Conservation (phyloP, 2,888 invertebrate genomes). For the Eupelmus urozonus region DNA sequence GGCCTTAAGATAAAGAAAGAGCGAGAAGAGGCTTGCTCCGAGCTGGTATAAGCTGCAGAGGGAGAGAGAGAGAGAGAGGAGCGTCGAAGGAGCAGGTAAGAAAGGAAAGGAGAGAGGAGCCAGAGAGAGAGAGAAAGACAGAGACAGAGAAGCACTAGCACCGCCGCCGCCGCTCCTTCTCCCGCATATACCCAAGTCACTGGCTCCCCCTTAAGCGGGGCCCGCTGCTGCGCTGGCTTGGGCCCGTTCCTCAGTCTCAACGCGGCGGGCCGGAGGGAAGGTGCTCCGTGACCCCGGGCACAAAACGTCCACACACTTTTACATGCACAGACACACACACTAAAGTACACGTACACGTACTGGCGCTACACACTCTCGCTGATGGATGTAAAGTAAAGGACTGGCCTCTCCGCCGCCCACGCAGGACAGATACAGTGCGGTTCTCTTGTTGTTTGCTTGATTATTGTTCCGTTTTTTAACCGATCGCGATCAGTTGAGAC, state of each 20-base stretch:
- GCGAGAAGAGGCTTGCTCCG: background rate
- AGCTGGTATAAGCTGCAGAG: too few species aligned
- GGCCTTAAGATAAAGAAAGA: slow-evolving; percentile 12
- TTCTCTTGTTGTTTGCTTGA: too few species aligned
- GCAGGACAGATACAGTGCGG: too few species aligned
- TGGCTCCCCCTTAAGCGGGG: slow-evolving; percentile 52
- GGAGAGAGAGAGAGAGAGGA: background rate
- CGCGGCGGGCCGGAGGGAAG: slow-evolving; percentile 76
- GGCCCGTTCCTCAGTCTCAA: slow-evolving; percentile 72
- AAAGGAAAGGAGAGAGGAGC: slow-evolving; percentile 19
- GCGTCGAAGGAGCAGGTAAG: background rate
- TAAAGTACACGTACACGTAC: slow-evolving; percentile 10
- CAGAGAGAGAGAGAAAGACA: slow-evolving; percentile 24
- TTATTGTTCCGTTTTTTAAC: too few species aligned
- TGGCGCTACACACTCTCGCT: background rate
- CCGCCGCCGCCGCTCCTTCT: slow-evolving; percentile 34
- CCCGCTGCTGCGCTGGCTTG: too few species aligned
- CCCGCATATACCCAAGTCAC: slow-evolving; percentile 52
- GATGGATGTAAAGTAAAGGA: too few species aligned
- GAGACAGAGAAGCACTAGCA: slow-evolving; percentile 19
- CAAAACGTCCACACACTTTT: slow-evolving; percentile 2
- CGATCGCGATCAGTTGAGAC: too few species aligned
- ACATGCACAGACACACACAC: too few species aligned
- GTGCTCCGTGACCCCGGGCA: slow-evolving; percentile 75
- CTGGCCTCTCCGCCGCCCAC: too few species aligned